Conservation (phyloP, 2,888 invertebrate genomes). For the Chymomyza fuscimana region DNA sequence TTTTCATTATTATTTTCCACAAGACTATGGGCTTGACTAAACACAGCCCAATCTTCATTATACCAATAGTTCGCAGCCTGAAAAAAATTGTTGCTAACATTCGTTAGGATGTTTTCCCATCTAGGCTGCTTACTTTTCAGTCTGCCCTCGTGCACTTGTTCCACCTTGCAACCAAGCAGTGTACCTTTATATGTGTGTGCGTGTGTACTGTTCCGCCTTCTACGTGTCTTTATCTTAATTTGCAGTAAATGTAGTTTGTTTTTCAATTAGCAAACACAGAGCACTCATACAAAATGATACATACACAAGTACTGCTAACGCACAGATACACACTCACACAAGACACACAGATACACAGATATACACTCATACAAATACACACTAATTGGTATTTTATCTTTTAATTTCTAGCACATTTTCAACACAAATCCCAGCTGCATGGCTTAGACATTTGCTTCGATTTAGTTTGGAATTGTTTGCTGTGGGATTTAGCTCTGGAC, state of each 20-base stretch:
- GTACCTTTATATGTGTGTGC: neutral
- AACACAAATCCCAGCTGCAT: slow-evolving; percentile 35
- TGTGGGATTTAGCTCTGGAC: slow-evolving; percentile 32
- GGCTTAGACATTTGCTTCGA: slow-evolving; percentile 34
- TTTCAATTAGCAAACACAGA: slow-evolving; percentile 61
- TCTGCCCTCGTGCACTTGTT: neutral
- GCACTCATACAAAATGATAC: neutral
- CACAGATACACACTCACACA: too few species aligned
- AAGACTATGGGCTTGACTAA: too few species aligned
- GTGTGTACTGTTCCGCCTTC: slow-evolving; percentile 4
- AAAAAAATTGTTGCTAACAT: too few species aligned
- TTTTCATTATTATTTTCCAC: too few species aligned
- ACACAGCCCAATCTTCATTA: too few species aligned
- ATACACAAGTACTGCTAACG: neutral
- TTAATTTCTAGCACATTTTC: slow-evolving; percentile 58
- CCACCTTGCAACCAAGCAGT: too few species aligned
- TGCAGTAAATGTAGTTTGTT: slow-evolving; percentile 57
- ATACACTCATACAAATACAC: slow-evolving; percentile 27
- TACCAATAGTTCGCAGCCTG: too few species aligned
- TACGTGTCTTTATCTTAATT: slow-evolving; percentile 63
- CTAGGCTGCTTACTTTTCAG: too few species aligned
- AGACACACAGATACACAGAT: too few species aligned
- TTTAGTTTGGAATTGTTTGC: slow-evolving; percentile 51
- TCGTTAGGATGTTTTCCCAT: too few species aligned
- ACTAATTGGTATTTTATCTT: slow-evolving; percentile 70